phyloP scores from a whole-genome alignment of 2,888 invertebrate genomes.

The Synanthedon formicaeformis region DNA sequence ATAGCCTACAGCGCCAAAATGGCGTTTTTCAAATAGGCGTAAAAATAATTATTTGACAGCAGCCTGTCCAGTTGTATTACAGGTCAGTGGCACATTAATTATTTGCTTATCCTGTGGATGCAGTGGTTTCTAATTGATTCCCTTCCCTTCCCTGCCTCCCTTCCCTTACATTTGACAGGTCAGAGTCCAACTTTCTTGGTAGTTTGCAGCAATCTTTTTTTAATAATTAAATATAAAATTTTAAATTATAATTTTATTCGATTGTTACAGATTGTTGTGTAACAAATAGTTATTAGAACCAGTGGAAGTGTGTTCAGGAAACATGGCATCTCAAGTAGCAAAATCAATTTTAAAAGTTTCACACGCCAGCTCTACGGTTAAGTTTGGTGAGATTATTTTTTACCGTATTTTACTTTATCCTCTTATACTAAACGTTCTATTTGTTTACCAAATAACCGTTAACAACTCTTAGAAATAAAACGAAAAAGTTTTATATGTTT shows the following conservation, averaged over 20 bases:
- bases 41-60: too few relatives aligned
- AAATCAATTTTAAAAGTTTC: conserved; percentile 52
- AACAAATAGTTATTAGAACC: conserved; percentile 16
- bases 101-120: too few relatives aligned
- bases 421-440: background rate
- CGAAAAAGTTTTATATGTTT: too few relatives aligned
- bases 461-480: too few relatives aligned
- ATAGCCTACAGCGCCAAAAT: too few relatives aligned
- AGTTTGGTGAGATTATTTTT: conserved; percentile 43
- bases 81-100: too few relatives aligned
- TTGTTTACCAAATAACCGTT: too few relatives aligned
- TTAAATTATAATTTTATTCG: conserved; percentile 4
- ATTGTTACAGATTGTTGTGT: conserved; percentile 22
- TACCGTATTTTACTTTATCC: background rate
- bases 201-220: conserved; percentile 16
- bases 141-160: too few relatives aligned
- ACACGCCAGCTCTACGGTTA: conserved; percentile 42
- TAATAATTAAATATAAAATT: conserved; percentile 15
- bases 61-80: too few relatives aligned
- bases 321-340: conserved; percentile 59
- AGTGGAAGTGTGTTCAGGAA: conserved; percentile 16
- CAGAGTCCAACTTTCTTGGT: conserved; percentile 59
- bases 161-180: conserved; percentile 27
- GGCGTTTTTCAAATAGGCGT: too few relatives aligned
- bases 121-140: too few relatives aligned